Conservation (phyloP, 1,140 invertebrate species). For the Neoseiulus cucumeris region DNA sequence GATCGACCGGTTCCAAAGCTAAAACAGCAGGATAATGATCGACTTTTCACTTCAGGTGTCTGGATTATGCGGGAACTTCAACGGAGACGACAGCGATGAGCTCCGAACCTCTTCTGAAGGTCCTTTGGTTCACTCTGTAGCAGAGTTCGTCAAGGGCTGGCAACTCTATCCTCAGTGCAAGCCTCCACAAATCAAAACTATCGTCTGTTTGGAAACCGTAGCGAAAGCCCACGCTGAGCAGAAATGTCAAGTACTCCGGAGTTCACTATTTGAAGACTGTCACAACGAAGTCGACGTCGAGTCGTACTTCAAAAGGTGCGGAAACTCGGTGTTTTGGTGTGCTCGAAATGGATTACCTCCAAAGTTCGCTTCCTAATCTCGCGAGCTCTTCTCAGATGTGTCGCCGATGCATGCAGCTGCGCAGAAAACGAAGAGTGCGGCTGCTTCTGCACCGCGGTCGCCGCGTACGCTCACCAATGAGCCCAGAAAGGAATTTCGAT, state of each 20-base stretch:
- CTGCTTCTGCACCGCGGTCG: slow-evolving; percentile 65
- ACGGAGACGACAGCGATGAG: slow-evolving; percentile 55
- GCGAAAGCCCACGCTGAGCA: slow-evolving; percentile 53
- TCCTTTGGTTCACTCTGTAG: slow-evolving; percentile 43
- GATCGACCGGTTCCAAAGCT: not conserved
- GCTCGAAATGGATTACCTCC: slow-evolving; percentile 12
- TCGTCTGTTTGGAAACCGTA: slow-evolving; percentile 49
- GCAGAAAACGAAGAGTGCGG: slow-evolving; percentile 70
- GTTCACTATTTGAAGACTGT: slow-evolving; percentile 46
- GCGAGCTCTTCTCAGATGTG: slow-evolving; percentile 34
- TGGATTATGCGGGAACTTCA: slow-evolving; percentile 77
- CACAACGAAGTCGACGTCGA: slow-evolving; percentile 54
- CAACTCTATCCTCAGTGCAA: slow-evolving; percentile 54
- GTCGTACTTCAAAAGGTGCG: slow-evolving; percentile 35
- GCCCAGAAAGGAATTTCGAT: slow-evolving; percentile 37
- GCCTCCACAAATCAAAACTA: slow-evolving; percentile 22
- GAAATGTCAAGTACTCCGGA: slow-evolving; percentile 51
- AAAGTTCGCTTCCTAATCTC: not conserved
- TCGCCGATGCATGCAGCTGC: slow-evolving; percentile 63
- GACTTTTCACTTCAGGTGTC: slow-evolving; percentile 38
- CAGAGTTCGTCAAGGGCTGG: slow-evolving; percentile 68
- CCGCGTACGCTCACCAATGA: slow-evolving; percentile 63
- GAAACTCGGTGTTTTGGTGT: slow-evolving; percentile 9
- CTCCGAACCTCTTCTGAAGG: slow-evolving; percentile 58
- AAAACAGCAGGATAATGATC: not conserved